Base-by-base conservation (phyloP, 37 sponge, comb jelly and placozoan species). In the Aplysina aerophoba region DNA sequence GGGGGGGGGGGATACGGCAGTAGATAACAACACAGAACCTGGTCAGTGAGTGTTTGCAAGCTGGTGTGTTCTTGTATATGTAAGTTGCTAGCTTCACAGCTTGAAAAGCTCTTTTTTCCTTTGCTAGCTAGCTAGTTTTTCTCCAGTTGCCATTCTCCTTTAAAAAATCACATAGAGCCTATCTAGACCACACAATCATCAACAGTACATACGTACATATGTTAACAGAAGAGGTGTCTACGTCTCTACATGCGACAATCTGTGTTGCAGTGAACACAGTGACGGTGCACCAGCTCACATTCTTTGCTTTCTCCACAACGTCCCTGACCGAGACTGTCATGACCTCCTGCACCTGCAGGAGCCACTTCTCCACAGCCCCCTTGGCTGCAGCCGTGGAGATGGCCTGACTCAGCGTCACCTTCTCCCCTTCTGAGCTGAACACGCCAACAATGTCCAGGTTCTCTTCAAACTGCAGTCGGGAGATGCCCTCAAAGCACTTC, bases 361-460 rank as follows among this genome's bases (percentile, higher is more conserved):
- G 89, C 99, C 99, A 98, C 82, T 98, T 96, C 94, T 98, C 99
- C 3, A 98, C 99, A 16, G 99, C 97, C 11, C 99, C 99, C 39
- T 93, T 72, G 25, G 99, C 97, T 27, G 92, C 97, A 21, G 92
- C 81, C 0, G 99, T 98, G 55, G 99, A 98, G n/a, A 98, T 94
- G 73, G 81, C 33, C 82, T 91, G 83, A 69, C 92, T 94, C 28
- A 98, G 86, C 28, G n/a, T 4, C 21, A 98, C 99, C 92, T 96
- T 95, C 87, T 98, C 99, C 35, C 97, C 95, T 81, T 98, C 97
- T 60, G 94, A 92, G 74, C 97, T 94, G 87, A 96, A 93, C 93
- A 98, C 94, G 19, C 95, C 92, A 3, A 84, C 36, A 58, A 98
- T 98, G 72, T 98, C 97, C 71, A 96, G 85, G 81, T 91, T 93